A percentile compares a stretch with the other conserved stretches of the same genome.
phyloP scores from a whole-genome alignment of 2,113 vertebrate genomes.

The Callaeas wilsoni region DNA sequence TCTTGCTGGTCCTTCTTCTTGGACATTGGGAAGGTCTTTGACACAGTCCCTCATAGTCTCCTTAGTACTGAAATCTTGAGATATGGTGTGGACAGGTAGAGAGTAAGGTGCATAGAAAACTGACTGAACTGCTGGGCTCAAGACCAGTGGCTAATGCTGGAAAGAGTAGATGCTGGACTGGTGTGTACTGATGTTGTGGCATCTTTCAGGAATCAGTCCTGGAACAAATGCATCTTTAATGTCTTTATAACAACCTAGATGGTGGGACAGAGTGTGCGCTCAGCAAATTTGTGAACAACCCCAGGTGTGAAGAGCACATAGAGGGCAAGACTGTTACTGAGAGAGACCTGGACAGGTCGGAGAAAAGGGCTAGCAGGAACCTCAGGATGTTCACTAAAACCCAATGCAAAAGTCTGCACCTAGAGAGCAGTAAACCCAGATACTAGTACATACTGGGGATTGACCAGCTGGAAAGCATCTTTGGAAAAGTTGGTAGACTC shows the following conservation, averaged over 20 bases:
- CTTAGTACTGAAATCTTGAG: background rate
- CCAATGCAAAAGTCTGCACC: background rate
- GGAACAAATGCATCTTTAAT: background rate
- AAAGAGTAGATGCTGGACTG: background rate
- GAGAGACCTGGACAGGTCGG: background rate
- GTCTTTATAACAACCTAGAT: background rate
- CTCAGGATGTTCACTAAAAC: background rate
- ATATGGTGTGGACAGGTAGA: background rate
- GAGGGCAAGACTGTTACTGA: background rate
- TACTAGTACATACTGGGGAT: rapidly evolving
- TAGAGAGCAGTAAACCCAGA: background rate
- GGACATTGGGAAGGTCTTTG: background rate
- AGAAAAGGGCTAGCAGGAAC: background rate
- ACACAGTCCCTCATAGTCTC: background rate
- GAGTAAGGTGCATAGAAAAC: background rate
- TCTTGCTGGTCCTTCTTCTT: background rate
- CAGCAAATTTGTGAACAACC: background rate
- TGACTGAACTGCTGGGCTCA: background rate
- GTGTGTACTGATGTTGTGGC: background rate
- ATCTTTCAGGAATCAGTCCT: background rate
- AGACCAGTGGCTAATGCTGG: background rate
- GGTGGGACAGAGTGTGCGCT: background rate
- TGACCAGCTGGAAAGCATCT: background rate
- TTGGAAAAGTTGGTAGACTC: background rate
- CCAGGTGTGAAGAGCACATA: background rate